These are phyloP conservation scores for Orbicella faveolata DNA, from an alignment of 64 coral and sea anemone genomes.

Conservation along the genomic window DNA sequence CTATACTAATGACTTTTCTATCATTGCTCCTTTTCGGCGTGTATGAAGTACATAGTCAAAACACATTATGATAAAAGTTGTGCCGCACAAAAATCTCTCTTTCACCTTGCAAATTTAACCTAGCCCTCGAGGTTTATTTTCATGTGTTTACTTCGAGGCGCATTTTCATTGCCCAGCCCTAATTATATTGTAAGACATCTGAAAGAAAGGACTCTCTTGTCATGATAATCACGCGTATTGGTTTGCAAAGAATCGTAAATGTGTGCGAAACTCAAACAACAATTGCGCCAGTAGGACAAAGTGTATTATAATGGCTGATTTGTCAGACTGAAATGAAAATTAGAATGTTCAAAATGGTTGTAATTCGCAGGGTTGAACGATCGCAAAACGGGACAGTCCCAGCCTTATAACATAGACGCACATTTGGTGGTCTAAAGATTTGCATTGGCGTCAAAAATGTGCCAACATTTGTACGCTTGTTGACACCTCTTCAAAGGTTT, in stretches of 20 bases:
- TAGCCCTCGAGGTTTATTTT: not conserved
- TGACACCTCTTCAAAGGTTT: constrained; percentile 22
- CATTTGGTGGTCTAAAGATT: constrained; percentile 1
- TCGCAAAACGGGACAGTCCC: not conserved
- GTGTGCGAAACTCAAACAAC: not conserved
- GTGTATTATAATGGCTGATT: not conserved
- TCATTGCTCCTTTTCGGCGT: constrained; percentile 14
- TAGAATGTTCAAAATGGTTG: not conserved
- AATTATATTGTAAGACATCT: not conserved
- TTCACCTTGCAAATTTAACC: constrained; percentile 3
- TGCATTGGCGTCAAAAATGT: not conserved
- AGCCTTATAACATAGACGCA: not conserved
- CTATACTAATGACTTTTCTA: constrained; percentile 10
- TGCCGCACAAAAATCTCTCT: not conserved
- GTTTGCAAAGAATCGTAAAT: not conserved
- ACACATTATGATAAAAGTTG: not conserved
- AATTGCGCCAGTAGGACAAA: not conserved
- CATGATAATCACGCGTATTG: not conserved
- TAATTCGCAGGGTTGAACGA: not conserved
- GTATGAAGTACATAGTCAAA: constrained; percentile 4
- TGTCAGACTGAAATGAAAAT: not conserved
- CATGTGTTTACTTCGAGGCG: not conserved
- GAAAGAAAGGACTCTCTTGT: not conserved
- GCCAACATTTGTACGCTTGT: not conserved
- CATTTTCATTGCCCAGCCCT: not conserved